Percentiles rank a stretch among this genome's conserved stretches.
phyloP scores from a whole-genome alignment of 2,888 invertebrate genomes.

The Rotaria socialis region DNA sequence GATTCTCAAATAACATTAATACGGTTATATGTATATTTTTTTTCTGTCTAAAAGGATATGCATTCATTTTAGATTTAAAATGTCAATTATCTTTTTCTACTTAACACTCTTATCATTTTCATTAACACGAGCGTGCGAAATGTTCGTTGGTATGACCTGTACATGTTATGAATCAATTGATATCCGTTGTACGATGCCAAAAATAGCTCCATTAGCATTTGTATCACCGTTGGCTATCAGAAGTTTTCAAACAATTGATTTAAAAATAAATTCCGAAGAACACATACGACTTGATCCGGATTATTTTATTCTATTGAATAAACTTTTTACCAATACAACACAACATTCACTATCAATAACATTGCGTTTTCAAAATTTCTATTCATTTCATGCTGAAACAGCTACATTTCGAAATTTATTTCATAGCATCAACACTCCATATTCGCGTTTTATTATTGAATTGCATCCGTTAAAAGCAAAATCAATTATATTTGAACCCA shows the following conservation, averaged over 20 bases:
- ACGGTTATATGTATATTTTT: background rate
- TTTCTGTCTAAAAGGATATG: background rate
- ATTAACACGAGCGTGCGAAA: background rate
- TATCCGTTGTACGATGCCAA: background rate
- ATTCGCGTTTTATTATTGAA: background rate
- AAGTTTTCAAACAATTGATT: background rate
- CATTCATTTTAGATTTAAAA: background rate
- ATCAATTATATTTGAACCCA: background rate
- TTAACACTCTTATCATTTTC: background rate
- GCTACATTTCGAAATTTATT: background rate
- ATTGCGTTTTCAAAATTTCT: background rate
- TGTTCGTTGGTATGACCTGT: constrained; percentile 1
- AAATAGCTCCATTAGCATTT: background rate
- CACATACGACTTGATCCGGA: background rate
- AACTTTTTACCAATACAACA: background rate
- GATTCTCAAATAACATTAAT: background rate
- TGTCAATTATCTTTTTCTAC: background rate
- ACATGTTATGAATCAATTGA: constrained; percentile 10
- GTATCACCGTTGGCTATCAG: background rate
- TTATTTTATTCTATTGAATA: background rate
- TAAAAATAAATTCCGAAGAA: background rate
- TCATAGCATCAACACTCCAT: background rate
- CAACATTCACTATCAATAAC: background rate
- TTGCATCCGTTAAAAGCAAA: background rate
- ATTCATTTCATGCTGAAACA: constrained; percentile 10